phyloP scores from a whole-genome alignment of 2,888 invertebrate genomes.

The Melanargia galathea region DNA sequence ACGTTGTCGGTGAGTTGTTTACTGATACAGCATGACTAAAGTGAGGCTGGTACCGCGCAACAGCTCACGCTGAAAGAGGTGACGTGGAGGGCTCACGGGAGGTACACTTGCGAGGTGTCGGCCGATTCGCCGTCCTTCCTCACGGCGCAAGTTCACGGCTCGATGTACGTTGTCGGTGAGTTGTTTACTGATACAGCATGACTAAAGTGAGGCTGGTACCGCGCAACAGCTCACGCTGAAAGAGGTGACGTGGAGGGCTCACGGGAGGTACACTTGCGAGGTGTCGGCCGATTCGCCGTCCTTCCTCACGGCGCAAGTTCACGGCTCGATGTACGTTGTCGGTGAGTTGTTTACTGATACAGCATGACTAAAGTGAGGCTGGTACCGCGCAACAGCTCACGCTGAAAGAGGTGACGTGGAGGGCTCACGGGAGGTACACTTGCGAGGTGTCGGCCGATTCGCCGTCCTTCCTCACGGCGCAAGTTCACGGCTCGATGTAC shows the following conservation, averaged over 20 bases:
- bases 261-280: slow-evolving; percentile 88
- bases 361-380: slow-evolving; percentile 42
- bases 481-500: slow-evolving; percentile 85
- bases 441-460: slow-evolving; percentile 89
- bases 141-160: slow-evolving; percentile 83
- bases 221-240: slow-evolving; percentile 71
- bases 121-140: slow-evolving; percentile 87
- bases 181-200: slow-evolving; percentile 31
- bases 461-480: slow-evolving; percentile 86
- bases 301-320: slow-evolving; percentile 85
- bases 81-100: slow-evolving; percentile 84
- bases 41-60: slow-evolving; percentile 68
- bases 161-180: slow-evolving; percentile 89
- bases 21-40: background rate
- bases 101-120: slow-evolving; percentile 88
- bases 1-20: slow-evolving; percentile 85
- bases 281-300: slow-evolving; percentile 88
- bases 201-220: slow-evolving; percentile 53
- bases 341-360: slow-evolving; percentile 76
- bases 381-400: slow-evolving; percentile 77
- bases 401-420: slow-evolving; percentile 70
- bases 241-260: slow-evolving; percentile 82
- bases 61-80: slow-evolving; percentile 70
- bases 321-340: slow-evolving; percentile 86
- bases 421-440: slow-evolving; percentile 85